Percentiles rank a stretch among this genome's conserved stretches.
These are phyloP conservation scores for Choloepus didactylus DNA, from an alignment of 2,797 vertebrate genomes.

Conservation along the genomic window DNA sequence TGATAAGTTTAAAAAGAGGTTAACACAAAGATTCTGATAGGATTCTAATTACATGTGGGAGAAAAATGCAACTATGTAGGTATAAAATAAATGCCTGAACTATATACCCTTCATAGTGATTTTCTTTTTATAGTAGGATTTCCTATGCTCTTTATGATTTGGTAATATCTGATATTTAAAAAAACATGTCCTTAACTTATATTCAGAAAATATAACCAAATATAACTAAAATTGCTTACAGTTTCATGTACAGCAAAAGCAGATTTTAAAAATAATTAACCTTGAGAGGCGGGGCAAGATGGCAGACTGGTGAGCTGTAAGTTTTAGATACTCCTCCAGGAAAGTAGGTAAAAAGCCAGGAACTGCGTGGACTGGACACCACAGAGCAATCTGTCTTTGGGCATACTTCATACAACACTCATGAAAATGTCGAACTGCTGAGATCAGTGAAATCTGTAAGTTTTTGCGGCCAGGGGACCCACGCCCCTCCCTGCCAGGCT, in stretches of 20 bases:
- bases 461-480: too few relatives aligned
- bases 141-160: neutral
- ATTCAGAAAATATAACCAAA: neutral
- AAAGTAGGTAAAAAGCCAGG: too few relatives aligned
- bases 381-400: too few relatives aligned
- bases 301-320: too few relatives aligned
- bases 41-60: neutral
- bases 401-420: too few relatives aligned
- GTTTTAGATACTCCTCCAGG: too few relatives aligned
- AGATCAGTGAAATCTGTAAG: too few relatives aligned
- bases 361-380: too few relatives aligned
- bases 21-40: neutral
- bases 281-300: too few relatives aligned
- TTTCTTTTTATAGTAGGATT: neutral
- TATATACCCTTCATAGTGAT: neutral
- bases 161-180: neutral
- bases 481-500: too few relatives aligned
- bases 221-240: neutral
- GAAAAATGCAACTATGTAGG: neutral
- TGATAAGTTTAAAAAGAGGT: neutral
- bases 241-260: neutral
- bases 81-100: neutral
- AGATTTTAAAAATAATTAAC: neutral
- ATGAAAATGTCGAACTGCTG: too few relatives aligned
- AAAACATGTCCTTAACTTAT: neutral